Base-by-base conservation (phyloP, 2,113 vertebrate genomes). In the Atherinomorus stipes region DNA sequence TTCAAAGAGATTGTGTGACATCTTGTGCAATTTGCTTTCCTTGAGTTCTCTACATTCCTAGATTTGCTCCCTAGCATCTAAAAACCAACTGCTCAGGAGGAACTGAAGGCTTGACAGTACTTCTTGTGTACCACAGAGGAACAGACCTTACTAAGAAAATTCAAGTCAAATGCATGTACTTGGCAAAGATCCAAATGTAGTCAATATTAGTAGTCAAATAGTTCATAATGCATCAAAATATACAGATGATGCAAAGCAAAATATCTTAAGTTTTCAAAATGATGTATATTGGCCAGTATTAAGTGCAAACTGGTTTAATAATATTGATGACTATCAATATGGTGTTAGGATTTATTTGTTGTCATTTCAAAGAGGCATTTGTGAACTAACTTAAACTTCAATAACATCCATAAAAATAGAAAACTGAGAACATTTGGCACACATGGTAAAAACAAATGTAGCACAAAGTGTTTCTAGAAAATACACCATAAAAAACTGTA, bases 161-260 rank as follows among this genome's bases (percentile, higher is more conserved):
- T 2, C 21, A 61, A 15, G 4, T 21, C 16, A n/a, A 10, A 13
- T 7, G 15, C 11, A 26, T 10, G 18, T 73, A 73, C 51, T 70
- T 80, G n/a, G 64, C 23, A 83, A 58, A 63, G 18, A 42, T 58
- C 12, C 51, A 22, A 57, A 57, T 21, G 25, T 21, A 25, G 11
- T 18, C 15, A 37, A 34, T 23, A 15, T 22, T 38, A 45, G 28
- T 26, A 23, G 22, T 19, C 28, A 31, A 3, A 16, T 22, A 28
- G 15, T 64, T 50, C 19, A 52, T 11, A 56, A 57, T 40, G 10
- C 18, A 10, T 63, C n/a, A 7, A 57, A 51, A 56, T 26, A n/a
- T 40, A 11, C 10, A 18, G 25, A 58, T 28, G 9, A 31, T 37
- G 7, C 15, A 68, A 58, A 69, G 28, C 8, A 58, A 40, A 16